Percentiles rank a stretch among this genome's conserved stretches.
phyloP scores from a whole-genome alignment of 2,888 invertebrate species.

The Archips xylosteana region DNA sequence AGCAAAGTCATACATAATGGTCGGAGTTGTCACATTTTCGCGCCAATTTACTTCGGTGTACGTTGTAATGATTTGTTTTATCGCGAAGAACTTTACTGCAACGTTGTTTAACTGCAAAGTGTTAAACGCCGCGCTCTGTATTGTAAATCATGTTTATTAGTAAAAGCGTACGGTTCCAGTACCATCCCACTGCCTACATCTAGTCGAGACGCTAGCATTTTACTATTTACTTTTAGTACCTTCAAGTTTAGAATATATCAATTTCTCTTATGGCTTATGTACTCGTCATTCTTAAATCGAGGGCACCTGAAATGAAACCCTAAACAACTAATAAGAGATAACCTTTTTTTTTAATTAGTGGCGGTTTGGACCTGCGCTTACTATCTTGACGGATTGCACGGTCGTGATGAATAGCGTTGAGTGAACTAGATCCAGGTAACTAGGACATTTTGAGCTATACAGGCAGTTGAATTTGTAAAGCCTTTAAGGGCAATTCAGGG shows the following conservation, averaged over 20 bases:
- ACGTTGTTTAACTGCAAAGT: slow-evolving; percentile 47
- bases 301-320: slow-evolving; percentile 33
- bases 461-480: slow-evolving; percentile 64
- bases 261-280: slow-evolving; percentile 12
- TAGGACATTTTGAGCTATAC: slow-evolving; percentile 53
- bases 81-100: slow-evolving; percentile 50
- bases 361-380: slow-evolving; percentile 63
- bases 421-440: slow-evolving; percentile 56
- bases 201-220: slow-evolving; percentile 17
- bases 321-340: slow-evolving; percentile 54
- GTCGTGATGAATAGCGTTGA: slow-evolving; percentile 60
- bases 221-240: slow-evolving; percentile 26
- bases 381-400: slow-evolving; percentile 65
- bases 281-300: slow-evolving; percentile 16
- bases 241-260: slow-evolving; percentile 14
- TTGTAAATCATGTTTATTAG: slow-evolving; percentile 56
- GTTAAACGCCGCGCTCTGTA: slow-evolving; percentile 46
- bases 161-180: slow-evolving; percentile 44
- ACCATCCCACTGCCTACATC: slow-evolving; percentile 42
- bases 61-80: slow-evolving; percentile 50
- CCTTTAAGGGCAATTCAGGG: slow-evolving; percentile 73
- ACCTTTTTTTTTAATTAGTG: slow-evolving; percentile 51
- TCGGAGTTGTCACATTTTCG: slow-evolving; percentile 63
- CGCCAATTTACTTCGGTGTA: slow-evolving; percentile 61
- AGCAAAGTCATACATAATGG: slow-evolving; percentile 46